Percentiles rank a stretch among this genome's conserved stretches.
Conservation (phyloP, 1,140 invertebrate genomes). For the Cydia splendana region DNA sequence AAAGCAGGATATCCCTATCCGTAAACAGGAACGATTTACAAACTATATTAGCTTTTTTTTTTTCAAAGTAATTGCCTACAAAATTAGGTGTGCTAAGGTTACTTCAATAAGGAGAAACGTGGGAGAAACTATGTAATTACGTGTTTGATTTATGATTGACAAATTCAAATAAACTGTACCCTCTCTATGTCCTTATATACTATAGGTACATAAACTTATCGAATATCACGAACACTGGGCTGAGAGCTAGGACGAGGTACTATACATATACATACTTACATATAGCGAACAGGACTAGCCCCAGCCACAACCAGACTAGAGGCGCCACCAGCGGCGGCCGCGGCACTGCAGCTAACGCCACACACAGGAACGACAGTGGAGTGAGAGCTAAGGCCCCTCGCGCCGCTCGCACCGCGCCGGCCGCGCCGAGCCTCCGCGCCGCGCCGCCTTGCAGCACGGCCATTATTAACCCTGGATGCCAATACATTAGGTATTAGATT, state of each 20-base stretch:
- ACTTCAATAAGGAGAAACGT: background rate
- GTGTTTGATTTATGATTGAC: too few relatives aligned
- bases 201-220: slow-evolving; percentile 81
- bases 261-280: slow-evolving; percentile 86
- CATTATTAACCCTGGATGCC: slow-evolving; percentile 87
- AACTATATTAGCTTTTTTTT: background rate
- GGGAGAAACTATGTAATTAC: too few relatives aligned
- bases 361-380: slow-evolving; percentile 92
- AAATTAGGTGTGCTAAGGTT: background rate
- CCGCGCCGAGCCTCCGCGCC: slow-evolving; percentile 85
- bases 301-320: slow-evolving; percentile 85
- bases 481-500: background rate
- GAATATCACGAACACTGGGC: slow-evolving; percentile 94
- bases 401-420: slow-evolving; percentile 87
- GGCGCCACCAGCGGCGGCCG: slow-evolving; percentile 48
- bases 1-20: background rate
- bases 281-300: slow-evolving; percentile 93
- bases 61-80: background rate
- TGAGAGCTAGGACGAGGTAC: slow-evolving; percentile 86
- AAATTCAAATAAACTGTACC: too few relatives aligned
- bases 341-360: slow-evolving; percentile 85
- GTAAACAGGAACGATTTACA: background rate
- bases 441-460: slow-evolving; percentile 95
- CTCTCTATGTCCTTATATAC: slow-evolving; percentile 54
- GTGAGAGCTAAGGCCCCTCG: slow-evolving; percentile 91